Conservation (phyloP, 1,140 invertebrate species). For the Drosophila sulfurigaster region DNA sequence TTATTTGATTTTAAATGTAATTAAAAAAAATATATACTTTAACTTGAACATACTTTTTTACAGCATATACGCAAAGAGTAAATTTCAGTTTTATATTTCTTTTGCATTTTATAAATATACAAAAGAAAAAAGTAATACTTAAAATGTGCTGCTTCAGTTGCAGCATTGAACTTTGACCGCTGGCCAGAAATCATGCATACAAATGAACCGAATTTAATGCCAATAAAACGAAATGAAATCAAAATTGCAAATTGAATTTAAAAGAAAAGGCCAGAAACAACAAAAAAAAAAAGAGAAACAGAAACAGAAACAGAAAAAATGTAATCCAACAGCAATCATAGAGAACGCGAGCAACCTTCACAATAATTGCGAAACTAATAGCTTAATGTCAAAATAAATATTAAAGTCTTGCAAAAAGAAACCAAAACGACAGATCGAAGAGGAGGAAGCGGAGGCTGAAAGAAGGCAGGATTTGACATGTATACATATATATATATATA, state of each 20-base stretch:
- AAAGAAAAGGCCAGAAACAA: neutral
- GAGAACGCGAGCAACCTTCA: neutral
- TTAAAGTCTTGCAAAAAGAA: neutral
- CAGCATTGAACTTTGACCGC: constrained; percentile 4
- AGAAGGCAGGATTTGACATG: too few relatives aligned
- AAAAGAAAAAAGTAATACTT: neutral
- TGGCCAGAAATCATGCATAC: neutral
- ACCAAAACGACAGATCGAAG: neutral
- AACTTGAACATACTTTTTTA: neutral
- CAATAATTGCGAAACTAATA: constrained; percentile 31
- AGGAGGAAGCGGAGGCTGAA: too few relatives aligned
- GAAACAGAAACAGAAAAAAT: neutral
- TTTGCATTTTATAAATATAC: neutral
- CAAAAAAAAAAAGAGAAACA: too few relatives aligned
- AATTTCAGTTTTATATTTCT: neutral
- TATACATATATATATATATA: neutral
- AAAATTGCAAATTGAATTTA: constrained; percentile 22
- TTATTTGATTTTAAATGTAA: too few relatives aligned
- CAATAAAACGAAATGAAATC: constrained; percentile 16
- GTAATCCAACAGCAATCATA: neutral
- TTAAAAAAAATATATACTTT: neutral
- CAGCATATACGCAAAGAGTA: neutral
- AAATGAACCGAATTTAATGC: neutral
- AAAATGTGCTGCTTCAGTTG: neutral
- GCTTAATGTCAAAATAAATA: constrained; percentile 24